Evolutionary conservation across 2,797 vertebrate genomes (phyloP).

Genomic region (Argyrosomus regius): DNA sequence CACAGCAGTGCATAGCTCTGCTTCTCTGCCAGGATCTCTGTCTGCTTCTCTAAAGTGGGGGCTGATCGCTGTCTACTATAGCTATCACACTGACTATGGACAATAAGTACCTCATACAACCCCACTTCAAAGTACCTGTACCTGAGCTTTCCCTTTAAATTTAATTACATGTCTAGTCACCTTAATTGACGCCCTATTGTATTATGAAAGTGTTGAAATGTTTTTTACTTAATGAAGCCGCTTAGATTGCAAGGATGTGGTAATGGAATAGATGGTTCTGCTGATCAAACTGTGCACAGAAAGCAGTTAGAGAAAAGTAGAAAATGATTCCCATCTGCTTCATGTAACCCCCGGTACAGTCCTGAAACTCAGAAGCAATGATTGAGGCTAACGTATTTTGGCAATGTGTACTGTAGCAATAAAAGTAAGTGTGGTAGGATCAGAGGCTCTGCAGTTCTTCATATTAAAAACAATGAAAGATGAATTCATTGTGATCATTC

Average conservation of each 20-base stretch:
- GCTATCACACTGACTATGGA: too few species aligned
- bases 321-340: constrained; percentile 9
- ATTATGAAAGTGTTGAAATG: not conserved
- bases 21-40: too few species aligned
- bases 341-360: not conserved
- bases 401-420: constrained; percentile 2
- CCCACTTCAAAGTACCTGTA: too few species aligned
- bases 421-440: constrained; percentile 5
- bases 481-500: not conserved
- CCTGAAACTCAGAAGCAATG: not conserved
- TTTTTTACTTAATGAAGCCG: not conserved
- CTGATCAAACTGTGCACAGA: constrained; percentile 4
- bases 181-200: not conserved
- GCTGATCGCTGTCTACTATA: too few species aligned
- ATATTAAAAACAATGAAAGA: not conserved
- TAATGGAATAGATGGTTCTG: not conserved
- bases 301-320: not conserved
- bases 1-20: too few species aligned
- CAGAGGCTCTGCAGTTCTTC: not conserved
- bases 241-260: not conserved
- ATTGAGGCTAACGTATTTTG: not conserved
- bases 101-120: too few species aligned
- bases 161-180: not conserved
- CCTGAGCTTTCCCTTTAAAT: not conserved
- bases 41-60: too few species aligned